These are phyloP conservation scores for Acipenser ruthenus DNA, from an alignment of 2,797 vertebrate genomes.

Conservation along the genomic window DNA sequence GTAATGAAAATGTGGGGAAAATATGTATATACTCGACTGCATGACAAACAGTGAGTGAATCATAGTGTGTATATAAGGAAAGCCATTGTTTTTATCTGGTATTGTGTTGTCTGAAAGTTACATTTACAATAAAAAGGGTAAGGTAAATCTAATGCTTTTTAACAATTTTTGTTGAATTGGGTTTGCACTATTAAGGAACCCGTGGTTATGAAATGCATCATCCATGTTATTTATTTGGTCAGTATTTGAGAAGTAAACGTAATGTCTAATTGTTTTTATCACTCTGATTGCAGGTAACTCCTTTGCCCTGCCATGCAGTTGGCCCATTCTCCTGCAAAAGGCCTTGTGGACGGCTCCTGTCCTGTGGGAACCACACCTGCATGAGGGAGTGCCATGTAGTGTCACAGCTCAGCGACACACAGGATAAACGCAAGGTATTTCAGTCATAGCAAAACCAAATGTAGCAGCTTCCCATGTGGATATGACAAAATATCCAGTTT, in stretches of 20 bases:
- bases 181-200: background rate
- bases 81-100: too few species aligned
- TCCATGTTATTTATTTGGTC: background rate
- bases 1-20: too few species aligned
- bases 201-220: background rate
- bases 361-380: conserved; percentile 69
- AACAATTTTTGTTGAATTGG: too few species aligned
- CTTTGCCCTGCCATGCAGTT: conserved; percentile 57
- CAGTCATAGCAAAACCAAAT: too few species aligned
- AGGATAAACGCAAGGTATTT: conserved; percentile 18
- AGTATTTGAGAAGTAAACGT: background rate
- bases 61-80: too few species aligned
- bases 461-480: too few species aligned
- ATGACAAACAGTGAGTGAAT: too few species aligned
- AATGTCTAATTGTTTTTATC: background rate
- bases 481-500: too few species aligned
- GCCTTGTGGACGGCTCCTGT: conserved; percentile 56
- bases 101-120: too few species aligned
- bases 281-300: conserved; percentile 52
- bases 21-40: too few species aligned
- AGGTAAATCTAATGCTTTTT: too few species aligned
- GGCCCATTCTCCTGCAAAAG: conserved; percentile 68
- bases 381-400: conserved; percentile 64
- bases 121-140: too few species aligned
- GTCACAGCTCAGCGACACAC: conserved; percentile 8